A percentile compares a stretch with the other conserved stretches of the same genome.
These are phyloP conservation scores for Cheilinus undulatus DNA, from an alignment of 2,113 vertebrate species.

Conservation along the genomic window DNA sequence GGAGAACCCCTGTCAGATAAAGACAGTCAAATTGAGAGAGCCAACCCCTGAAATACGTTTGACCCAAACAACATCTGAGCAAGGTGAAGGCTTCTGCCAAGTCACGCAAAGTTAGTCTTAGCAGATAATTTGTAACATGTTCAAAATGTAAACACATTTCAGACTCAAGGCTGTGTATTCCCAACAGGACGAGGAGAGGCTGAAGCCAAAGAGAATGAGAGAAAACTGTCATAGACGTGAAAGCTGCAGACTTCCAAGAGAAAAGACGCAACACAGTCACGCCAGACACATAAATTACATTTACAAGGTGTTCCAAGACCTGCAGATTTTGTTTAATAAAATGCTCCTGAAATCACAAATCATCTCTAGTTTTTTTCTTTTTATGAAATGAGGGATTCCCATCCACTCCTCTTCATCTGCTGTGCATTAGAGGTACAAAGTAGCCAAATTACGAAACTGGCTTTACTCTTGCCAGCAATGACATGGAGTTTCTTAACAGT, in stretches of 20 bases:
- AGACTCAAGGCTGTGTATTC: constrained; percentile 76
- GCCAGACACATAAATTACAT: constrained; percentile 34
- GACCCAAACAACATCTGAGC: constrained; percentile 84
- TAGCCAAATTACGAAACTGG: neutral
- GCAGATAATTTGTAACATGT: constrained; percentile 86
- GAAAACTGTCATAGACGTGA: constrained; percentile 57
- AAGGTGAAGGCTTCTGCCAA: constrained; percentile 85
- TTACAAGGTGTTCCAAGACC: constrained; percentile 31
- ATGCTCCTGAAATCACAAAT: constrained; percentile 57
- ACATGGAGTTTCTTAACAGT: neutral
- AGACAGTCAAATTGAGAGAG: constrained; percentile 80
- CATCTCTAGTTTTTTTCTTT: constrained; percentile 9
- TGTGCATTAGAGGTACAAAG: constrained; percentile 26
- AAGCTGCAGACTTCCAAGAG: constrained; percentile 33
- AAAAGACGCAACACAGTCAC: constrained; percentile 38
- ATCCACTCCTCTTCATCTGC: constrained; percentile 33
- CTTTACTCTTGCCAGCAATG: constrained; percentile 11
- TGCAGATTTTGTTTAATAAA: constrained; percentile 39
- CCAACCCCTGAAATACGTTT: constrained; percentile 80
- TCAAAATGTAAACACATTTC: constrained; percentile 84
- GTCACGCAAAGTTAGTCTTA: constrained; percentile 87
- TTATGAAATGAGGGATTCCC: constrained; percentile 23
- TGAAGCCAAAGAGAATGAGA: constrained; percentile 52
- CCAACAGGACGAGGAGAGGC: constrained; percentile 58
- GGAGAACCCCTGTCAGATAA: constrained; percentile 78